A percentile compares a stretch with the other conserved stretches of the same genome.
phyloP scores from a whole-genome alignment of 2,888 invertebrate species.

The Pseudolycoriella hygida region DNA sequence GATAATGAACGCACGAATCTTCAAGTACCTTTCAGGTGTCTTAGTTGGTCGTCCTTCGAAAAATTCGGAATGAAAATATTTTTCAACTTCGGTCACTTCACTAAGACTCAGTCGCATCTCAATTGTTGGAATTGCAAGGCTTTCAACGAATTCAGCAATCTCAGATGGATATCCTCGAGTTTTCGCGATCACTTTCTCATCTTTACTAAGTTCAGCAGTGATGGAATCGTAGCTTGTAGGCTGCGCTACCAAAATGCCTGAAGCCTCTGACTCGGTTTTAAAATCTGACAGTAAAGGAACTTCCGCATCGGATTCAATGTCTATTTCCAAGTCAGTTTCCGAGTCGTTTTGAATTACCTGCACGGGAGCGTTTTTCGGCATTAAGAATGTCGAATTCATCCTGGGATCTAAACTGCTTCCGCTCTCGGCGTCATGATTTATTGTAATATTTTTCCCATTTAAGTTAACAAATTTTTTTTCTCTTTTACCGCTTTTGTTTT shows the following conservation, averaged over 20 bases:
- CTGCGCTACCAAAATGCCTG: too few species aligned
- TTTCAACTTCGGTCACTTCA: slow-evolving; percentile 34
- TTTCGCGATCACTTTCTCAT: neutral
- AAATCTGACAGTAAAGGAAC: too few species aligned
- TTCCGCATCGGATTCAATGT: slow-evolving; percentile 33
- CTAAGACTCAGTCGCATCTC: slow-evolving; percentile 27
- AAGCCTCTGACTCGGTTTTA: too few species aligned
- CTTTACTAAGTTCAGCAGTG: neutral
- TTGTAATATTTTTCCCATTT: slow-evolving; percentile 11
- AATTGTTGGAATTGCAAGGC: slow-evolving; percentile 29
- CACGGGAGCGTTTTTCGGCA: neutral
- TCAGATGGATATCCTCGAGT: neutral
- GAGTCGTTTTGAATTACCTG: slow-evolving; percentile 24
- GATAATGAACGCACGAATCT: slow-evolving; percentile 39
- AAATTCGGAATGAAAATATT: slow-evolving; percentile 35
- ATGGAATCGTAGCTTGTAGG: too few species aligned
- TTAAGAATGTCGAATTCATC: too few species aligned
- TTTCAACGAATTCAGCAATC: slow-evolving; percentile 9
- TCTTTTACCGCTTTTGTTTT: neutral
- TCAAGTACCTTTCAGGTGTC: slow-evolving; percentile 37
- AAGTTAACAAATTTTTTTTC: slow-evolving; percentile 5
- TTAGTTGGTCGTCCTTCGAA: slow-evolving; percentile 35
- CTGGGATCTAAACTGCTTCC: neutral
- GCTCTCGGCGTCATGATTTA: slow-evolving; percentile 10
- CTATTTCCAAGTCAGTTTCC: slow-evolving; percentile 40